A percentile compares a stretch with the other conserved stretches of the same genome.
These are phyloP conservation scores for Tipula lateralis DNA, from an alignment of 2,888 invertebrate species.

Conservation along the genomic window DNA sequence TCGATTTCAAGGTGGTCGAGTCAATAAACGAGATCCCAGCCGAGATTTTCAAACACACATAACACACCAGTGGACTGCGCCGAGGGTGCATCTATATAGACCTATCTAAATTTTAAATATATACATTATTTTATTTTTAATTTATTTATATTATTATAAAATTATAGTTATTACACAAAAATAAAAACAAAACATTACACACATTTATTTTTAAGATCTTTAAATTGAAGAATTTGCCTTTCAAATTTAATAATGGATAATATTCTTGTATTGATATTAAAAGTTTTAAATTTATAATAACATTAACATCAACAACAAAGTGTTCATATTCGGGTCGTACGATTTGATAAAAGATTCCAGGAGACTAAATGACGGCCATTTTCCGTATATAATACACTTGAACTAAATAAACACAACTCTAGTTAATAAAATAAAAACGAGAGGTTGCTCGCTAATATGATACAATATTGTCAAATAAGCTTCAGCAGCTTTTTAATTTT, in stretches of 20 bases:
- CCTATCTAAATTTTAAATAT: not conserved
- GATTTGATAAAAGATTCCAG: not conserved
- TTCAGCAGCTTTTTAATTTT: not conserved
- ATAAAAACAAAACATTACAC: not conserved
- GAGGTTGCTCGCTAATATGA: slow-evolving; percentile 1
- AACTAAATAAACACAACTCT: not conserved
- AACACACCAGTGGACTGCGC: not conserved
- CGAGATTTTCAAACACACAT: not conserved
- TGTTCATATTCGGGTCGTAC: not conserved
- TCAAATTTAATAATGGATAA: slow-evolving; percentile 11
- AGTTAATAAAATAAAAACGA: not conserved
- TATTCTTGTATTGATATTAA: slow-evolving; percentile 19
- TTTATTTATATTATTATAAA: slow-evolving; percentile 19
- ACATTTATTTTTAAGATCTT: not conserved
- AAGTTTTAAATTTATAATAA: not conserved
- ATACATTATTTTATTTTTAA: slow-evolving; percentile 20
- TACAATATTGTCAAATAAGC: not conserved
- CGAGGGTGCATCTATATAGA: not conserved
- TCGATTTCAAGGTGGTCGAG: slow-evolving; percentile 13
- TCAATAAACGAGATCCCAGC: not conserved
- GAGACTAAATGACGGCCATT: not conserved
- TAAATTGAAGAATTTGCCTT: slow-evolving; percentile 15
- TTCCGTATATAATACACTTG: not conserved
- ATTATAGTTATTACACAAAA: not conserved
- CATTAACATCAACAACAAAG: not conserved